Evolutionary conservation across 2,888 invertebrate genomes (phyloP), one percentile per base, ranked within the genome.

Genomic region (Athrips mouffetella): DNA sequence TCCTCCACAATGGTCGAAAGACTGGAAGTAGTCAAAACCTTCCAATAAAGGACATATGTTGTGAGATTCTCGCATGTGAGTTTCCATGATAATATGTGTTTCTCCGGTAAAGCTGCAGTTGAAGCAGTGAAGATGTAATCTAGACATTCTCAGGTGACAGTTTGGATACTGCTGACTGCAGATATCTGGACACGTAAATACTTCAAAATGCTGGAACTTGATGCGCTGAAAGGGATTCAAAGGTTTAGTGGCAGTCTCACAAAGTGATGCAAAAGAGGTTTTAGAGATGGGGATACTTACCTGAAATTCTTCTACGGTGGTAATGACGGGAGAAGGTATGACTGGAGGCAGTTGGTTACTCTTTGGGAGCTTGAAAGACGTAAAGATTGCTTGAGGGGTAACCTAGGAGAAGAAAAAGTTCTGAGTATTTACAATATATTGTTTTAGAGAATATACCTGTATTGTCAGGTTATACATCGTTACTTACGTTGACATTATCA

Each of bases 341-440:
- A 80, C 61, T 10, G 83, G 79, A 30, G 87, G 80, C 50, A 86
- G 58, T 61, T 89, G 89, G 52, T 85, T 89, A 61, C 82, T 82
- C 81, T 96, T 96, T 13, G 97, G 96, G 53, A 97, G 89, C 74
- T 97, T 97, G 76, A 97, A 97, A 60, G 96, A 96, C 13, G 97
- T 96, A 75, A 97, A 97, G 60, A 97, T 96, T 0, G 97, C 97
- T 80, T 97, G 95, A 0, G 96, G 96, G 25, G 94, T 93, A 1
- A 91, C 85, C 86, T 92, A 70, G 21, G 67, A 76, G 54, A 52
- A 54, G 48, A 57, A 57, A 23, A 3, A 10, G 20, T n/a, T n/a
- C n/a, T n/a, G n/a, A n/a, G n/a, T n/a, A n/a, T n/a, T n/a, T n/a
- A n/a, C n/a, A 31, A 21, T 13, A 35, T 6, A 42, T 27, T 25